Percentiles rank a stretch among this genome's conserved stretches.
Evolutionary conservation across 2,888 invertebrate species (phyloP).

Genomic region (Cecidostiba fungosa): DNA sequence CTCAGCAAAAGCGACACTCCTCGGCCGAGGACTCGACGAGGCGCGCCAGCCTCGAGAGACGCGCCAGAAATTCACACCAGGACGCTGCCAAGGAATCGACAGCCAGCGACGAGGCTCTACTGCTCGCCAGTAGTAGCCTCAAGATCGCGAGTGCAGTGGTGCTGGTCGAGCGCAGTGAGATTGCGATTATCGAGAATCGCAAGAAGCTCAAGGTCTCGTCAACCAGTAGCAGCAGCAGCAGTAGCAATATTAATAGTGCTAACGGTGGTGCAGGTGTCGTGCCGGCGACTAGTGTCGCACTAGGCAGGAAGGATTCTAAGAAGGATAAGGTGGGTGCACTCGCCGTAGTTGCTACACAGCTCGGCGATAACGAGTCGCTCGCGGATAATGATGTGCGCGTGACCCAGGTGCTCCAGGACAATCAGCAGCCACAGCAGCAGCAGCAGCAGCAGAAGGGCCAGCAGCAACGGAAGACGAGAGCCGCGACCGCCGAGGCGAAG

Average conservation of each 20-base stretch:
- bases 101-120: slow-evolving; percentile 32
- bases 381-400: slow-evolving; percentile 3
- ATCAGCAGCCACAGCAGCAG: slow-evolving; percentile 20
- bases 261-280: slow-evolving; percentile 34
- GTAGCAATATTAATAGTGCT: slow-evolving; percentile 36
- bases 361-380: neutral
- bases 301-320: slow-evolving; percentile 42
- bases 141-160: slow-evolving; percentile 63
- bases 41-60: slow-evolving; percentile 52
- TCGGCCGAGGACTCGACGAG: slow-evolving; percentile 38
- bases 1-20: slow-evolving; percentile 59
- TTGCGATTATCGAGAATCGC: slow-evolving; percentile 47
- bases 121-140: slow-evolving; percentile 32
- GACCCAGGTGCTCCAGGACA: neutral
- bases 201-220: slow-evolving; percentile 45
- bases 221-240: slow-evolving; percentile 11
- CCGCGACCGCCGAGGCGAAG: slow-evolving; percentile 33
- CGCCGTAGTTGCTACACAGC: slow-evolving; percentile 23
- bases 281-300: slow-evolving; percentile 20
- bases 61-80: slow-evolving; percentile 62
- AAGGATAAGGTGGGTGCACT: slow-evolving; percentile 56
- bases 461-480: slow-evolving; percentile 17
- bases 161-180: slow-evolving; percentile 62
- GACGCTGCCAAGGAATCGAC: slow-evolving; percentile 50
- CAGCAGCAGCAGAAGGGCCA: neutral